Evolutionary conservation across 1,140 invertebrate species (phyloP), one percentile per base, ranked within the genome.

Genomic region (Tetragnatha versicolor): DNA sequence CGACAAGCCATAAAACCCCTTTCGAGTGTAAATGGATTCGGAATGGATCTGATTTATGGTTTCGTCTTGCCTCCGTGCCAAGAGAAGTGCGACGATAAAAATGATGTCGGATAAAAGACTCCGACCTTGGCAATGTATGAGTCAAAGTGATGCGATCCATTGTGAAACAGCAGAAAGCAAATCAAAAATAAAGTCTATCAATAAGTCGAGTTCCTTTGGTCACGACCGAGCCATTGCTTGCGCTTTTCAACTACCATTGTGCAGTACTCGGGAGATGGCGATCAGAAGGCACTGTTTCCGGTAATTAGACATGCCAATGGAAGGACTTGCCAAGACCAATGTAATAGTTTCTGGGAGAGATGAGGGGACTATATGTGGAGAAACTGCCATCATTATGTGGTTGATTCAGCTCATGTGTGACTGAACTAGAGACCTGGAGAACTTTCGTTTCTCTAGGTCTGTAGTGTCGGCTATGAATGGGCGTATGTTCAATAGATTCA

Each of bases 81-180:
- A 7, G n/a, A 17, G 49, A 51, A 58, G n/a, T 35, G 29, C 29
- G 6, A 35, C 55, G 35, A 4, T 58, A 31, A 58, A 33, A 58
- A n/a, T 31, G 14, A 35, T 33, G 6, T 31, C 29, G 61, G 45
- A 55, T 70, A 70, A 70, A 68, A 55, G 49, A 12, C 4, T 63
- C 72, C 55, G 63, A 55, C 72, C 63, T 75, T 55, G 42, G 55
- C 61, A 75, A 63, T 20, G 72, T 33, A 75, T 75, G 72, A 75
- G 53, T 75, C 72, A 72, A 75, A 63, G 51, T 58, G 72, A 75
- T 75, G 72, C 29, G 61, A 75, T 75, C 72, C 58, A 63, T 75
- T 75, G 72, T 75, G 72, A 39, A 75, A 75, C 58, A 63, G 39
- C 58, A 49, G 55, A 75, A 75, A 37, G 25, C 14, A 22, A 61